Percentiles rank a stretch among this genome's conserved stretches.
phyloP scores from a whole-genome alignment of 2,797 vertebrate species.

The Erithacus rubecula region DNA sequence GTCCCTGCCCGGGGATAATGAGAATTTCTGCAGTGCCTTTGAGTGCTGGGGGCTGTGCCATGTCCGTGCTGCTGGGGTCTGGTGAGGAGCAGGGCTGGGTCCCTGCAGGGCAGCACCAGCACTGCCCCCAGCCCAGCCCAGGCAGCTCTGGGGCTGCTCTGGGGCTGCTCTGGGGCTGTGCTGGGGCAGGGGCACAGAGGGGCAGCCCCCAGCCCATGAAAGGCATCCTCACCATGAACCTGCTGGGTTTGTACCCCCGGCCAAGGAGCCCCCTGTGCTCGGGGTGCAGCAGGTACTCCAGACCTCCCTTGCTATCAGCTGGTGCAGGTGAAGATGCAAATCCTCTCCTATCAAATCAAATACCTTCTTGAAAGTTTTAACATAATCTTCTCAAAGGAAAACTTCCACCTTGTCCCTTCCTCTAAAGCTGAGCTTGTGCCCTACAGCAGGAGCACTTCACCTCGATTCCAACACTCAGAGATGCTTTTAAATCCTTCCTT shows the following conservation, averaged over 20 bases:
- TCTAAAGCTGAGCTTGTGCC: background rate
- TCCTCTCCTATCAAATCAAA: background rate
- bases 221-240: background rate
- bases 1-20: background rate
- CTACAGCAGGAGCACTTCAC: conserved; percentile 26
- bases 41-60: background rate
- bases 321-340: background rate
- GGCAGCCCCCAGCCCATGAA: background rate
- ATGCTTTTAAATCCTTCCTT: conserved; percentile 33
- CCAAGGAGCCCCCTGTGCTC: background rate
- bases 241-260: fast-evolving
- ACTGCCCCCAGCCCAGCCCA: background rate
- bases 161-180: no score
- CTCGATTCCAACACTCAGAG: background rate
- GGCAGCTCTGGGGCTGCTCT: background rate
- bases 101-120: background rate
- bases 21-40: background rate
- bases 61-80: fast-evolving
- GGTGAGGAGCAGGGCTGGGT: background rate
- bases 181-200: background rate
- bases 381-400: conserved; percentile 10
- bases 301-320: background rate
- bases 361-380: background rate
- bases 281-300: background rate
- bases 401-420: background rate